A percentile compares a stretch with the other conserved stretches of the same genome.
Evolutionary conservation across 2,797 vertebrate genomes (phyloP).

Genomic region (Sebastes elongatus): DNA sequence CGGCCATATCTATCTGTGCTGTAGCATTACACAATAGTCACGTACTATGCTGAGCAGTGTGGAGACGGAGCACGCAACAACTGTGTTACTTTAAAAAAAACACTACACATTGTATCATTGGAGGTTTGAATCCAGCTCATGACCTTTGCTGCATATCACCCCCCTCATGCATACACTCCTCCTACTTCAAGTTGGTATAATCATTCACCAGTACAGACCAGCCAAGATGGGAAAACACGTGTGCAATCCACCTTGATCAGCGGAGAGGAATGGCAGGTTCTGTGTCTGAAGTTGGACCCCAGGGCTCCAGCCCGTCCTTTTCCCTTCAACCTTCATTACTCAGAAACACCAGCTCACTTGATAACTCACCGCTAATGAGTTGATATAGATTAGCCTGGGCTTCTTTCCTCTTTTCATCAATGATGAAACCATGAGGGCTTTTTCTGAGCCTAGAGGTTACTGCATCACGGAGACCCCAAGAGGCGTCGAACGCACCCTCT

Average conservation of each 20-base stretch:
- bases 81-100: neutral
- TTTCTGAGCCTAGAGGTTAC: conserved; percentile 28
- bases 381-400: conserved; percentile 49
- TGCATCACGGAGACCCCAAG: conserved; percentile 17
- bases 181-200: neutral
- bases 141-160: neutral
- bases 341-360: conserved; percentile 14
- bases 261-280: neutral
- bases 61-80: neutral
- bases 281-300: neutral
- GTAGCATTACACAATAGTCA: neutral
- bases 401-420: conserved; percentile 47
- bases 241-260: neutral
- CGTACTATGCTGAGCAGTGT: neutral
- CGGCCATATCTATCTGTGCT: neutral
- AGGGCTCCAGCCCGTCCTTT: neutral
- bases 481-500: conserved; percentile 5
- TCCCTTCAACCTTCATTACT: conserved; percentile 22
- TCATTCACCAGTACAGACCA: neutral
- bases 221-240: neutral
- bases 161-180: neutral
- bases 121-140: neutral
- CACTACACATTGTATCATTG: neutral
- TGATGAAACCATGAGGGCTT: conserved; percentile 37
- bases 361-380: conserved; percentile 56